Evolutionary conservation across 2,888 invertebrate species (phyloP).

Genomic region (Catocala sponsa): DNA sequence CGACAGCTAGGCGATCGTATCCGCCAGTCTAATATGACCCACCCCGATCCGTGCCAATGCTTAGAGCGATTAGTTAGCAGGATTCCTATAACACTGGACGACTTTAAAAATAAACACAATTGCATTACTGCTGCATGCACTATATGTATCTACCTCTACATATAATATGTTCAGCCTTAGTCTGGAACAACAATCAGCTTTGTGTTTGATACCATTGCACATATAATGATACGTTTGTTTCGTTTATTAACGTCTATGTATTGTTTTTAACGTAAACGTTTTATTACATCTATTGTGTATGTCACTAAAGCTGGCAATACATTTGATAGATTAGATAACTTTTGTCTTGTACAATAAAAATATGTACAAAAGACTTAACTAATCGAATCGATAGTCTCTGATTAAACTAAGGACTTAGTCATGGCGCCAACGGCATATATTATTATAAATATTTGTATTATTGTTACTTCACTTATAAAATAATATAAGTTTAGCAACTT

Average conservation of each 20-base stretch:
- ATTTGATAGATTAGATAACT: constrained; percentile 21
- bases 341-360: constrained; percentile 4
- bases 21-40: constrained; percentile 72
- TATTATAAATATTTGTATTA: constrained; percentile 6
- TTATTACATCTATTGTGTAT: background rate
- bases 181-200: constrained; percentile 60
- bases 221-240: constrained; percentile 45
- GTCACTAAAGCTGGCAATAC: background rate
- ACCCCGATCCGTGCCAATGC: constrained; percentile 57
- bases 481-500: constrained; percentile 25
- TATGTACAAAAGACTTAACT: constrained; percentile 9
- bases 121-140: constrained; percentile 71
- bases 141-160: constrained; percentile 38
- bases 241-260: constrained; percentile 35
- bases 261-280: constrained; percentile 27
- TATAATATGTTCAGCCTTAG: constrained; percentile 52
- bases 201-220: constrained; percentile 56
- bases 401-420: constrained; percentile 17
- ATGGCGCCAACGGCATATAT: constrained; percentile 8
- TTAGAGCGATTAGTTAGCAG: constrained; percentile 43
- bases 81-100: constrained; percentile 64
- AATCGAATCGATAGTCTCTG: constrained; percentile 1
- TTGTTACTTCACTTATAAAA: constrained; percentile 9
- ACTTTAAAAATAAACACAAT: constrained; percentile 82
- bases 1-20: constrained; percentile 59